Evolutionary conservation across 1,140 invertebrate species (phyloP), one percentile per base, ranked within the genome.

Genomic region (Tenebrio molitor): DNA sequence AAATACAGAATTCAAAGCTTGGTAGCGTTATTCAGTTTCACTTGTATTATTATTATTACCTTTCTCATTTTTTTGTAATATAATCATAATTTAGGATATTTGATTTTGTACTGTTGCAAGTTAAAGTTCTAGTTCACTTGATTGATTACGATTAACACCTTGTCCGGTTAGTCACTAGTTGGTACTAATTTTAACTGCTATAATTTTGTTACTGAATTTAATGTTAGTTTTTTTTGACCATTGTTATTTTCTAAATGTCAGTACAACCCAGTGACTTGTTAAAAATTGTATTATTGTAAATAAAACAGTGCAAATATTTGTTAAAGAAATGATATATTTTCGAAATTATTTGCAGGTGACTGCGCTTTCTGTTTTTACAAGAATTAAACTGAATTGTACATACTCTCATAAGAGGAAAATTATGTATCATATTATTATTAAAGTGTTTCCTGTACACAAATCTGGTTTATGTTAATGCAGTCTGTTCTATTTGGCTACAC

Each of bases 1-100:
- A 71, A 75, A 65, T 75, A 77, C 73, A 75, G 73, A 75, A 77
- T 75, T 74, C 72, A 62, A 70, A 74, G 72, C 72, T 67, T 65
- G 1, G 21, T 25, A 21, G 36, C 10, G 23, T 46, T 72, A 19
- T 46, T 66, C 41, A 50, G 19, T 46, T 70, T 33, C 21, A 62
- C 19, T 58, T 62, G 16, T 63, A 19, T 17, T 39, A 15, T 70
- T 39, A 15, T 70, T 29, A 29, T 29, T 29, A 29, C 25, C 25
- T 71, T 15, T 67, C 58, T 50, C 15, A 66, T 36, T 62, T n/a
- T n/a, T n/a, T 65, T 53, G 46, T 69, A 46, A 53, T 33, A 69
- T 69, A 46, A 53, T 68, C 25, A 68, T 58, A 29, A 65, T 41
- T 66, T 66, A 66, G 33, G 64, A 2, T 44, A 66, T 42, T 66